A percentile compares a stretch with the other conserved stretches of the same genome.
phyloP scores from a whole-genome alignment of 30 jellyfish, hydroid and myxozoan species.

The Aurelia aurita region DNA sequence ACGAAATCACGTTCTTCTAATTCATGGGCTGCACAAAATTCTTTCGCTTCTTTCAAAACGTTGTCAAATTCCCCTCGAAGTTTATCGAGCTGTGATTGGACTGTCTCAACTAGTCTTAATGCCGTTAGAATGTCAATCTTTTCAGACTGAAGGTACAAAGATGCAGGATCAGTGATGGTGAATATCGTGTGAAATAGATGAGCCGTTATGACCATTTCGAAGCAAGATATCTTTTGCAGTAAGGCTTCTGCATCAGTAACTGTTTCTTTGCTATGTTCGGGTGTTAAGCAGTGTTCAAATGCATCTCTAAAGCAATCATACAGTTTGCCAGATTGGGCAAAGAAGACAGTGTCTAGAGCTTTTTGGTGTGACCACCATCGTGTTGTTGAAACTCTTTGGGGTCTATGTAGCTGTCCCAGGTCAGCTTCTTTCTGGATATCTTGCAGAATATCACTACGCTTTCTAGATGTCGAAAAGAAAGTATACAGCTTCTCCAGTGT shows the following conservation, averaged over 20 bases:
- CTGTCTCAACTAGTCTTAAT: slow-evolving; percentile 59
- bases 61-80: slow-evolving; percentile 17
- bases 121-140: slow-evolving; percentile 59
- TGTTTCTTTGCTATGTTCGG: slow-evolving; percentile 43
- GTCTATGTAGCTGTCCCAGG: slow-evolving; percentile 54
- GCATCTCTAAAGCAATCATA: slow-evolving; percentile 62
- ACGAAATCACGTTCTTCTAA: slow-evolving; percentile 31
- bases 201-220: slow-evolving; percentile 35
- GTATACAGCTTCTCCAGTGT: slow-evolving; percentile 56
- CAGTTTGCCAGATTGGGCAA: slow-evolving; percentile 45
- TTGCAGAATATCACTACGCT: slow-evolving; percentile 56
- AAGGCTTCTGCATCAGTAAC: slow-evolving; percentile 52
- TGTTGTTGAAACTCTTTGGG: slow-evolving; percentile 55
- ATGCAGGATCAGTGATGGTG: slow-evolving; percentile 61
- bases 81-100: slow-evolving; percentile 20
- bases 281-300: slow-evolving; percentile 3
- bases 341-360: slow-evolving; percentile 41
- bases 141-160: slow-evolving; percentile 50
- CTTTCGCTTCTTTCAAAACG: slow-evolving; percentile 22
- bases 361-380: slow-evolving; percentile 69
- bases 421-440: slow-evolving; percentile 48
- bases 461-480: slow-evolving; percentile 56
- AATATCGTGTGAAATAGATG: slow-evolving; percentile 44
- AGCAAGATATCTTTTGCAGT: slow-evolving; percentile 27
- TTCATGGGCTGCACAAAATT: slow-evolving; percentile 16